Evolutionary conservation across 2,888 invertebrate genomes (phyloP).

Genomic region (Pseudeuparius sepicola): DNA sequence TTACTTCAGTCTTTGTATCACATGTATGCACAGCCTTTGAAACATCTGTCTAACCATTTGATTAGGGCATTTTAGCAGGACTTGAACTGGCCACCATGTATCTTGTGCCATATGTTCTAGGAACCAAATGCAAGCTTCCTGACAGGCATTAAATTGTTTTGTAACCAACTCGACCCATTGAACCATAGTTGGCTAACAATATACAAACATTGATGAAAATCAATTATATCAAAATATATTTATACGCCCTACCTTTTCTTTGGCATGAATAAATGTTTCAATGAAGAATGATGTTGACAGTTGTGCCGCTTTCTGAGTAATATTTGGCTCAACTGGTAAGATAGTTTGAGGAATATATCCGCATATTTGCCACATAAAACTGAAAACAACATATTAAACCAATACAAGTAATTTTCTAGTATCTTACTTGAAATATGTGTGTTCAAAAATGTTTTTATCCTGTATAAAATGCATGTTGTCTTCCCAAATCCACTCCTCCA

Average conservation of each 20-base stretch:
- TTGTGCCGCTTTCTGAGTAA: slow-evolving; percentile 77
- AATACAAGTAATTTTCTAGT: slow-evolving; percentile 1
- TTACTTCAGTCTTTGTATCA: slow-evolving; percentile 81
- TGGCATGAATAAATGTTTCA: slow-evolving; percentile 93
- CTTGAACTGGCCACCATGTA: slow-evolving; percentile 92
- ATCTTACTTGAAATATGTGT: slow-evolving; percentile 84
- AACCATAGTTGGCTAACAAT: slow-evolving; percentile 80
- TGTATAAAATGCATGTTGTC: slow-evolving; percentile 93
- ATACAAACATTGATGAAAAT: too few species aligned
- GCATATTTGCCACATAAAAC: slow-evolving; percentile 96
- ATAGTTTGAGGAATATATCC: slow-evolving; percentile 87
- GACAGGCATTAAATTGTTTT: slow-evolving; percentile 88
- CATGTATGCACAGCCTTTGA: slow-evolving; percentile 88
- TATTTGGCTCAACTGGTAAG: slow-evolving; percentile 64
- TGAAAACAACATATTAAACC: slow-evolving; percentile 35
- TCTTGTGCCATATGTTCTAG: slow-evolving; percentile 86
- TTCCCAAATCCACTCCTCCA: slow-evolving; percentile 95
- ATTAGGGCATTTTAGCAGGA: slow-evolving; percentile 88
- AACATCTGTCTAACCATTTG: slow-evolving; percentile 97
- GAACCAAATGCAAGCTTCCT: slow-evolving; percentile 85
- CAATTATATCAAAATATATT: too few species aligned
- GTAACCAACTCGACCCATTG: slow-evolving; percentile 93
- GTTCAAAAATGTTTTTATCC: slow-evolving; percentile 93
- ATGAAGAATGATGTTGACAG: slow-evolving; percentile 90
- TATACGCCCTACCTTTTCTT: slow-evolving; percentile 68